A percentile compares a stretch with the other conserved stretches of the same genome.
Evolutionary conservation across 2,113 vertebrate species (phyloP).

Genomic region (Myocastor coypus): DNA sequence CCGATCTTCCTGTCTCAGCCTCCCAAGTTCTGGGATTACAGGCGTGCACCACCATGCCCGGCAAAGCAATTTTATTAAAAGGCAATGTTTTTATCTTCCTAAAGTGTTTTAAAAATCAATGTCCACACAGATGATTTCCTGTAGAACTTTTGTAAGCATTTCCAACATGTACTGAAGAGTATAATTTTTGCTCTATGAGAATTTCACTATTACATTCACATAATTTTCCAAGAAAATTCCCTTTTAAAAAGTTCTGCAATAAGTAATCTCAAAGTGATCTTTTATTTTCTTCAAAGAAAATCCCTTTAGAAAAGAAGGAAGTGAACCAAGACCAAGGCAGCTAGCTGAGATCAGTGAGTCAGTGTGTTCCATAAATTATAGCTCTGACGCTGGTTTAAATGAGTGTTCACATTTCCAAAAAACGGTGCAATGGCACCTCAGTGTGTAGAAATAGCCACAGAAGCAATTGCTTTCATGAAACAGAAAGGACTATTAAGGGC

Average conservation of each 20-base stretch:
- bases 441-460: conserved; percentile 34
- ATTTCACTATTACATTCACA: conserved; percentile 68
- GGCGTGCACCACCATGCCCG: too few relatives aligned
- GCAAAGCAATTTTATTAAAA: conserved; percentile 46
- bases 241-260: conserved; percentile 54
- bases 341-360: conserved; percentile 86
- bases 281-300: conserved; percentile 85
- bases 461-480: conserved; percentile 62
- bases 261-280: conserved; percentile 79
- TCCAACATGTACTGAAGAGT: background rate
- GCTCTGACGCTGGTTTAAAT: conserved; percentile 83
- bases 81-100: background rate
- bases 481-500: conserved; percentile 43
- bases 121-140: background rate
- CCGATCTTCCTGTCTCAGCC: too few relatives aligned
- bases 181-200: conserved; percentile 64
- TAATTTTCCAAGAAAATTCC: conserved; percentile 81
- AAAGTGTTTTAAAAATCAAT: background rate
- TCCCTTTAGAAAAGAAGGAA: conserved; percentile 88
- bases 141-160: background rate
- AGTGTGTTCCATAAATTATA: conserved; percentile 86
- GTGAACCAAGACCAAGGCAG: conserved; percentile 81
- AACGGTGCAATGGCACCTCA: conserved; percentile 9
- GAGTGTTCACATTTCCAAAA: conserved; percentile 83
- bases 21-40: too few relatives aligned